Evolutionary conservation across 2,888 invertebrate species (phyloP).

Genomic region (Cyrtodaria siliqua): DNA sequence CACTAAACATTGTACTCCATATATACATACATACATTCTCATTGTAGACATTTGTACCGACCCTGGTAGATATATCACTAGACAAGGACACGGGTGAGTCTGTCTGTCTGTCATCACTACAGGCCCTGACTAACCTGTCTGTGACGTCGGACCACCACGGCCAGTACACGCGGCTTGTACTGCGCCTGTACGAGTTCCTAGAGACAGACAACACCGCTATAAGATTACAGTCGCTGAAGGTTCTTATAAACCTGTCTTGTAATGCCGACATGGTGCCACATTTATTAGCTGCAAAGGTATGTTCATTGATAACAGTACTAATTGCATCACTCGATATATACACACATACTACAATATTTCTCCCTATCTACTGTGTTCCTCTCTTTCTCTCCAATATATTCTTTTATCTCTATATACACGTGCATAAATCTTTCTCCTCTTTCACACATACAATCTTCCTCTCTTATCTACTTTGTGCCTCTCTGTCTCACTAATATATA

Average conservation of each 20-base stretch:
- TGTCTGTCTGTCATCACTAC: conserved; percentile 86
- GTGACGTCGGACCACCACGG: conserved; percentile 87
- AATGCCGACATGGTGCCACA: conserved; percentile 88
- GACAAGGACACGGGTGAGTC: conserved; percentile 85
- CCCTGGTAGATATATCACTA: conserved; percentile 86
- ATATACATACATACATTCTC: too few species aligned
- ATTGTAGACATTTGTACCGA: conserved; percentile 85
- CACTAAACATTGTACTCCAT: too few species aligned
- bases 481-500: too few species aligned
- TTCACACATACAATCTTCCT: too few species aligned
- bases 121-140: conserved; percentile 88
- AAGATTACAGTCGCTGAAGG: conserved; percentile 87
- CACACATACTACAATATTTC: too few species aligned
- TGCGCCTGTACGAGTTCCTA: conserved; percentile 86
- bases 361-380: too few species aligned
- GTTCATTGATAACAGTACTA: too few species aligned
- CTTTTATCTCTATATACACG: too few species aligned
- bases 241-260: conserved; percentile 88
- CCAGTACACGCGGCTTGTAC: conserved; percentile 87
- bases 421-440: too few species aligned
- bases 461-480: too few species aligned
- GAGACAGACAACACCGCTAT: conserved; percentile 85
- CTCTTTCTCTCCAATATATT: too few species aligned
- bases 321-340: too few species aligned
- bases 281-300: conserved; percentile 88